Base-by-base conservation (phyloP, 2,113 vertebrate species). In the Glareola pratincola region DNA sequence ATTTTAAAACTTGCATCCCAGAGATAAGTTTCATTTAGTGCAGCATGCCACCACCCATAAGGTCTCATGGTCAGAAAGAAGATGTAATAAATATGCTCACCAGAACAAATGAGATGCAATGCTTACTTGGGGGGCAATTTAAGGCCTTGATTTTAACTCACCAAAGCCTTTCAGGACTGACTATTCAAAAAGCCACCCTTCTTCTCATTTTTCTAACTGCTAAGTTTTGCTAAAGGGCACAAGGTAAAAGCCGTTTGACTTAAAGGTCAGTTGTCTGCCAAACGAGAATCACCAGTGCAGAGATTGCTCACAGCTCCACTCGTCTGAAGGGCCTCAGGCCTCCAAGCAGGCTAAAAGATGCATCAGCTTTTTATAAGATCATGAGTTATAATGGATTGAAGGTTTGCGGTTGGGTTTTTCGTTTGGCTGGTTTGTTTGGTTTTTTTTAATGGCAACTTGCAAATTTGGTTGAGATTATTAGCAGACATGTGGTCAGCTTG, bases 381-480 rank as follows among this genome's bases (percentile, higher is more conserved):
- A 68, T 14, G 30, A 47, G 13, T 39, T 79, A 53, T 4, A 77
- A 34, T 18, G 19, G 43, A 47, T 9, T 56, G 54, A 54, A 51
- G 15, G 14, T 8, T 80, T 48, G 10, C 4, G 5, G 3, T 3
- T 62, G 27, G 14, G 2, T 50, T 4, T 4, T 4, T n/a, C 69
- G 12, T 34, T 34, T 60, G 6, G n/a, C n/a, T n/a, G n/a, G 1
- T 0, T 13, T 85, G 10, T 1, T 12, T 66, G 19, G 47, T 20
- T 47, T 47, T 47, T 71, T 86, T 84, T 66, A 63, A 39, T 37
- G 9, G 19, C 21, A 85, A 9, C 34, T 89, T 91, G 10, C 4
- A 95, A 91, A 87, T 91, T 86, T 84, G 21, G 24, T 92, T 81
- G 39, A 75, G 48, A 92, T 80, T 57, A 59, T 91, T 66, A 85